A percentile compares a stretch with the other conserved stretches of the same genome.
Evolutionary conservation across 2,113 vertebrate genomes (phyloP).

Genomic region (Chauna torquata): DNA sequence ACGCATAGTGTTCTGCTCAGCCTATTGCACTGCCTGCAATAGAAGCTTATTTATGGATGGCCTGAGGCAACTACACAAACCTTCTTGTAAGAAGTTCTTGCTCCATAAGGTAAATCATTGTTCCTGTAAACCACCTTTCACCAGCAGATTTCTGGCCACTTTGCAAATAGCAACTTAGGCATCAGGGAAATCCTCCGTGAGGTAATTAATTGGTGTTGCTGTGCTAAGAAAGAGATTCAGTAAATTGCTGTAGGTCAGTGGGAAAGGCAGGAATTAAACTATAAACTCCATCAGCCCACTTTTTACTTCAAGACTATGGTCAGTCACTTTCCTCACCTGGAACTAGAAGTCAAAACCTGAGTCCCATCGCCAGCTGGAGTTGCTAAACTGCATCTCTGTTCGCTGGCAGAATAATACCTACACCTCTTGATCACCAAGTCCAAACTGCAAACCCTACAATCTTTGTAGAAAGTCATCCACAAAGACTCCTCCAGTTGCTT

Average conservation of each 20-base stretch:
- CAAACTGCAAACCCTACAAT: not conserved
- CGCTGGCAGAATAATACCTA: not conserved
- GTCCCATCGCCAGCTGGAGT: not conserved
- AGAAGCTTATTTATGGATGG: not conserved
- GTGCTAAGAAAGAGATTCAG: not conserved
- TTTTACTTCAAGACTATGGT: not conserved
- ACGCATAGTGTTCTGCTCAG: not conserved
- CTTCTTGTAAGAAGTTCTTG: not conserved
- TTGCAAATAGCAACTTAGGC: not conserved
- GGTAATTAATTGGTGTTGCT: not conserved
- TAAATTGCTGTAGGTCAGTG: not conserved
- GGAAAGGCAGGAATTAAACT: conserved; percentile 16
- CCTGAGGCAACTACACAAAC: not conserved
- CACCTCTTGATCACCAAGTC: not conserved
- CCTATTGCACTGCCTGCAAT: not conserved
- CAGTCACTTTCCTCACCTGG: not conserved
- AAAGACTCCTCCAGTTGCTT: not conserved
- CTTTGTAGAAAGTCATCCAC: not conserved
- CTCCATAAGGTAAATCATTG: not conserved
- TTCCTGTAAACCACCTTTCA: not conserved
- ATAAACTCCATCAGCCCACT: not conserved
- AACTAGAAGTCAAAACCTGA: not conserved
- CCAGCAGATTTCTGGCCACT: not conserved
- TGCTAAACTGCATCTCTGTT: not conserved
- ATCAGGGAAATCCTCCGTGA: not conserved